A percentile compares a stretch with the other conserved stretches of the same genome.
Conservation (phyloP, 1,140 invertebrate species). For the Ruditapes philippinarum region DNA sequence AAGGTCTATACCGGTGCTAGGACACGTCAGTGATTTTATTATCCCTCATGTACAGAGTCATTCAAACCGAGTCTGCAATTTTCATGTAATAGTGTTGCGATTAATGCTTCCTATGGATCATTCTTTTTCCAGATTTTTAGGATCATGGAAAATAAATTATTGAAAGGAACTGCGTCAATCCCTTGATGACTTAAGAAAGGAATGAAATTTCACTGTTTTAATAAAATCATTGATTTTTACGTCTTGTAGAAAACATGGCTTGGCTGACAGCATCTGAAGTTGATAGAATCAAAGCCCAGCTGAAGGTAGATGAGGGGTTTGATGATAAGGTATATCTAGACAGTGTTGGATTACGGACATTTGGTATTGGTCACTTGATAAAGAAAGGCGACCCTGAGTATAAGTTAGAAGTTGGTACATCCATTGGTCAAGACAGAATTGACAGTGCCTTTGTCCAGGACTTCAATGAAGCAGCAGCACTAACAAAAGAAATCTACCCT, state of each 20-base stretch:
- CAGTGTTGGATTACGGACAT: not conserved
- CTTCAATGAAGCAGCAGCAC: not conserved
- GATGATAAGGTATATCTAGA: constrained; percentile 22
- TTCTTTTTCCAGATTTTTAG: no score
- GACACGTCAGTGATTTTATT: no score
- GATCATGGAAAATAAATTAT: no score
- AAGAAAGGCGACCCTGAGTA: constrained; percentile 21
- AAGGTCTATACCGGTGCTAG: no score
- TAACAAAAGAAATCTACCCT: not conserved
- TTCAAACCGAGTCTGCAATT: no score
- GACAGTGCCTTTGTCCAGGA: not conserved
- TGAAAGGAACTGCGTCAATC: no score
- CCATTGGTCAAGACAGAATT: not conserved
- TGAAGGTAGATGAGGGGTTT: constrained; percentile 26
- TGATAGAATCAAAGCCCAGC: not conserved
- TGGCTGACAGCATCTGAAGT: not conserved
- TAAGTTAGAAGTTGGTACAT: not conserved
- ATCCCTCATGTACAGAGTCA: no score
- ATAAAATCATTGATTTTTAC: no score
- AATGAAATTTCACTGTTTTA: no score
- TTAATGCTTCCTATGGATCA: no score
- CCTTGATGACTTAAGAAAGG: no score
- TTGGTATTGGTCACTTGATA: constrained; percentile 36
- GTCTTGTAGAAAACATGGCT: not conserved
- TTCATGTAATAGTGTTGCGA: no score